Conservation (phyloP, 1,140 invertebrate genomes). For the Drosophila carrolli region DNA sequence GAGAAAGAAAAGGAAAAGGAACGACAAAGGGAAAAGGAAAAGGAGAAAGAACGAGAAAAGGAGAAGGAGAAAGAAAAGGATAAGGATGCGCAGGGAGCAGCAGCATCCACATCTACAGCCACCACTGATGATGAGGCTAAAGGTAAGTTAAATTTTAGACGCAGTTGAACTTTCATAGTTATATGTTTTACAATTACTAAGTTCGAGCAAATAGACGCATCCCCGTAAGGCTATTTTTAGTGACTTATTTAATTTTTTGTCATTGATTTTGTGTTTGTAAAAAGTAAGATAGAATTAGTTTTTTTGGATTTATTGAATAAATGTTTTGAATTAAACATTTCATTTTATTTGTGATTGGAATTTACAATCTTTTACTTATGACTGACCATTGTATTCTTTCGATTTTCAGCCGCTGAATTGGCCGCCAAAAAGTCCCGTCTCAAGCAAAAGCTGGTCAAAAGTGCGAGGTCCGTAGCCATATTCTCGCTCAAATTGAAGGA, state of each 20-base stretch:
- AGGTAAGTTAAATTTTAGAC: conserved; percentile 42
- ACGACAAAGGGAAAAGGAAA: conserved; percentile 17
- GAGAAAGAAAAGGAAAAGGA: conserved; percentile 41
- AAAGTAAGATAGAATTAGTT: too few species aligned
- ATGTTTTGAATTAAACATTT: too few species aligned
- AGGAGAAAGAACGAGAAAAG: conserved; percentile 17
- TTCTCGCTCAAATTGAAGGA: conserved; percentile 92
- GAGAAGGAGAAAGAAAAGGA: conserved; percentile 24
- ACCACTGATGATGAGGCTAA: conserved; percentile 83
- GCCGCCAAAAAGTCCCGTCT: conserved; percentile 88
- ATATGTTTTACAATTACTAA: too few species aligned
- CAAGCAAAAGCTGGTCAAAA: conserved; percentile 88
- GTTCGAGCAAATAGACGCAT: too few species aligned
- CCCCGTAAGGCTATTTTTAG: too few species aligned
- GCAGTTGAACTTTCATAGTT: too few species aligned
- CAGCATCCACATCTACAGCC: conserved; percentile 53
- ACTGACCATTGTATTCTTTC: too few species aligned
- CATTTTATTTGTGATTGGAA: too few species aligned
- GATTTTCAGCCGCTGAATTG: conserved; percentile 85
- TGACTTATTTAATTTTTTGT: too few species aligned
- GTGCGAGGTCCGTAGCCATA: conserved; percentile 92
- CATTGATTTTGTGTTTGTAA: too few species aligned
- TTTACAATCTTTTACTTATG: too few species aligned
- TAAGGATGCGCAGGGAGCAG: conserved; percentile 37
- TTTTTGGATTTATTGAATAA: too few species aligned